These are phyloP conservation scores for Amphiura filiformis DNA, from an alignment of 35 echinoderm and acorn worm genomes.

Conservation along the genomic window DNA sequence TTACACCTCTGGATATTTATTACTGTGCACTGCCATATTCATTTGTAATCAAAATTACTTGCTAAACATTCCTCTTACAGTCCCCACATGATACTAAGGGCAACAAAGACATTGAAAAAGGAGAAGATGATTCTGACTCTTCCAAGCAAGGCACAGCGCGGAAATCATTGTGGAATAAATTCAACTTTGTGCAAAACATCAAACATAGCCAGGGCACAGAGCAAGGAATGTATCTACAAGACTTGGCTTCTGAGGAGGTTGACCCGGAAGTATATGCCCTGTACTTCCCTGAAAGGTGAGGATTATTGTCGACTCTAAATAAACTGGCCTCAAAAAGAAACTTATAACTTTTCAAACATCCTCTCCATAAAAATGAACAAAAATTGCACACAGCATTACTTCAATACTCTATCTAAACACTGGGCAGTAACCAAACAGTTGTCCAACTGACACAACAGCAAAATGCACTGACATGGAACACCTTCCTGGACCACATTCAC, in stretches of 20 bases:
- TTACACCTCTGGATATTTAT: too few relatives aligned
- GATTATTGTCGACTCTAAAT: too few relatives aligned
- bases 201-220: slow-evolving; percentile 53
- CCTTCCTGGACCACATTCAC: too few relatives aligned
- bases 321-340: too few relatives aligned
- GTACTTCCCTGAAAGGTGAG: slow-evolving; percentile 86
- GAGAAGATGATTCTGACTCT: background rate
- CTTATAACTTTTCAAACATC: too few relatives aligned
- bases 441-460: too few relatives aligned
- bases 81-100: background rate
- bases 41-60: background rate
- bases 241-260: slow-evolving; percentile 79
- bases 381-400: too few relatives aligned
- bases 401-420: too few relatives aligned
- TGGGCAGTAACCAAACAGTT: too few relatives aligned
- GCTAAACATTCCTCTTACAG: background rate
- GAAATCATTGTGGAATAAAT: slow-evolving; percentile 63
- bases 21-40: background rate
- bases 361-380: too few relatives aligned
- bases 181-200: slow-evolving; percentile 55
- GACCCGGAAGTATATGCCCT: slow-evolving; percentile 94
- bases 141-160: background rate
- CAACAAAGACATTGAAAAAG: slow-evolving; percentile 1
- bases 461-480: too few relatives aligned
- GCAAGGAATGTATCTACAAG: slow-evolving; percentile 90